phyloP scores from a whole-genome alignment of 2,888 invertebrate species.

The Agrochola macilenta region DNA sequence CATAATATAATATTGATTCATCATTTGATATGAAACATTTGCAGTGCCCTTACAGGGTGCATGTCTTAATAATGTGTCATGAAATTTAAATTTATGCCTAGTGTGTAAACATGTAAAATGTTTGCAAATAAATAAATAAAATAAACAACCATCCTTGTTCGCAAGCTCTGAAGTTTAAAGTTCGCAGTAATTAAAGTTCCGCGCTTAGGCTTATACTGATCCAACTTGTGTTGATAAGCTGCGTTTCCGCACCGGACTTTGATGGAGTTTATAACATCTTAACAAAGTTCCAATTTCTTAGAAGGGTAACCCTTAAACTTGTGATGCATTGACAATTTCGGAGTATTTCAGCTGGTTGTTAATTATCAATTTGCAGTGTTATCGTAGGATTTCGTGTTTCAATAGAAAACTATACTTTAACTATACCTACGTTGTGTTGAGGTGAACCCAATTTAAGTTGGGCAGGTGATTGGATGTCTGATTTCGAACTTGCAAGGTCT shows the following conservation, averaged over 20 bases:
- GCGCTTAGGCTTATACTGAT: constrained; percentile 48
- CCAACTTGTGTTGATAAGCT: constrained; percentile 58
- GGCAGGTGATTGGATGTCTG: constrained; percentile 26
- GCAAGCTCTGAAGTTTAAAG: constrained; percentile 24
- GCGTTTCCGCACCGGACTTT: constrained; percentile 52
- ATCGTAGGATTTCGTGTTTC: constrained; percentile 40
- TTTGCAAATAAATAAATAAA: no score
- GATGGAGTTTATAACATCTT: constrained; percentile 65
- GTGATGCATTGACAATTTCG: constrained; percentile 29
- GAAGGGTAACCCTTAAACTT: constrained; percentile 14
- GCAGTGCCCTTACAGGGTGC: no score
- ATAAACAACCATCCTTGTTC: neutral
- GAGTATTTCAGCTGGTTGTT: constrained; percentile 25
- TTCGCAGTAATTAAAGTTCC: constrained; percentile 61
- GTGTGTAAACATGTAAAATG: no score
- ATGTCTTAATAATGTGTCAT: no score
- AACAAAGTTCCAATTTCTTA: constrained; percentile 54
- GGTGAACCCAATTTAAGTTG: constrained; percentile 43
- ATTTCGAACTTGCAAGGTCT: constrained; percentile 26
- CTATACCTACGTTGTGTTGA: constrained; percentile 33
- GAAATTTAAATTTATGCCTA: no score
- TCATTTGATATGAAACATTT: no score
- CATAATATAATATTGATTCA: no score
- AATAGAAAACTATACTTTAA: constrained; percentile 7
- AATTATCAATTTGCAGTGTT: constrained; percentile 47